Evolutionary conservation across 2,888 invertebrate species (phyloP).

Genomic region (Danaus chrysippus): DNA sequence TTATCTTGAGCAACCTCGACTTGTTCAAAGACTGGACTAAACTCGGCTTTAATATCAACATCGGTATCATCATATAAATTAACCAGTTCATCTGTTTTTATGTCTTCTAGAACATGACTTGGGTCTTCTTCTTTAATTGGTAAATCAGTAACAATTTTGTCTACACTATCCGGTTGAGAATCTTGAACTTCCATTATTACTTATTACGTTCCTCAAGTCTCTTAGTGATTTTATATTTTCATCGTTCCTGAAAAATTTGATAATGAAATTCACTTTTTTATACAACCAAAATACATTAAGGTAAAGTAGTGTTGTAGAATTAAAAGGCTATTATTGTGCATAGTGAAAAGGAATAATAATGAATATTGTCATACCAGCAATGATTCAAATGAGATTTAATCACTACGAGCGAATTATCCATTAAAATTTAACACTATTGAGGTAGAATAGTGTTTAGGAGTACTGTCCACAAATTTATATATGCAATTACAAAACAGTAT

Average conservation of each 20-base stretch:
- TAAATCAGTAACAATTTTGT: conserved; percentile 10
- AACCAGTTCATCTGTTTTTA: conserved; percentile 18
- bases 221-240: neutral
- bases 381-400: conserved; percentile 5
- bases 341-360: conserved; percentile 7
- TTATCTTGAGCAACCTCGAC: conserved; percentile 10
- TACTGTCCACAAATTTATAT: neutral
- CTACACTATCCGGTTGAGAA: conserved; percentile 2
- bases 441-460: neutral
- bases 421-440: conserved; percentile 12
- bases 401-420: conserved; percentile 16
- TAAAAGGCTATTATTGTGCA: conserved; percentile 1
- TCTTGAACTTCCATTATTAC: neutral
- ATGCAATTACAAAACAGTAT: neutral
- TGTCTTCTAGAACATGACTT: conserved; percentile 17
- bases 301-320: neutral
- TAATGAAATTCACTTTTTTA: no score
- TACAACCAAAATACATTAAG: no score
- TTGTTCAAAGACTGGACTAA: conserved; percentile 19
- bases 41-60: conserved; percentile 21
- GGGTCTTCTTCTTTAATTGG: conserved; percentile 21
- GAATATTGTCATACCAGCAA: conserved; percentile 1
- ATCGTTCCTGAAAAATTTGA: conserved; percentile 5
- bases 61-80: conserved; percentile 18
- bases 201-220: neutral